Conservation (phyloP, 2,113 vertebrate genomes). For the Ailurus styani region DNA sequence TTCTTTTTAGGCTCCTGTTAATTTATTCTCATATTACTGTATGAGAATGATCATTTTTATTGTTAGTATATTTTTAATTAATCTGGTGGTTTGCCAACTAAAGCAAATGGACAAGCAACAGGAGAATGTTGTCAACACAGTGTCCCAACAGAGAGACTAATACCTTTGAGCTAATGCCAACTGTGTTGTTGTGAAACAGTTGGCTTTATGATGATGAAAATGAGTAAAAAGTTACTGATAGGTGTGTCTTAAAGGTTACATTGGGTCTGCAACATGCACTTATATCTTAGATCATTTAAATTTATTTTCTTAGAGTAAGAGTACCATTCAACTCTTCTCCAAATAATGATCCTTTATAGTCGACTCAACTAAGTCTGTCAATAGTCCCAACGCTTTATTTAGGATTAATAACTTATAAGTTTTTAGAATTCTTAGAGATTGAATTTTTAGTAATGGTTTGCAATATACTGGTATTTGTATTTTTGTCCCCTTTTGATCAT, state of each 20-base stretch:
- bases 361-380: background rate
- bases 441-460: background rate
- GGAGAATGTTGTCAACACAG: constrained; percentile 45
- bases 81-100: background rate
- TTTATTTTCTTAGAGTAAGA: background rate
- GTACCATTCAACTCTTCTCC: background rate
- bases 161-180: constrained; percentile 14
- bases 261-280: background rate
- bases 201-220: background rate
- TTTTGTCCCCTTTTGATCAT: background rate
- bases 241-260: background rate
- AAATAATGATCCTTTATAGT: background rate
- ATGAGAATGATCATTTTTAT: background rate
- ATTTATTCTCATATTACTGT: background rate
- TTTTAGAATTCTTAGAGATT: background rate
- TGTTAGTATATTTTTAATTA: background rate
- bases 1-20: background rate
- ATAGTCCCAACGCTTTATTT: background rate
- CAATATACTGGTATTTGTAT: background rate
- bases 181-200: background rate
- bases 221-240: background rate
- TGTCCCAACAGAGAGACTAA: constrained; percentile 45
- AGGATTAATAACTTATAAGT: background rate
- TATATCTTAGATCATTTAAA: background rate
- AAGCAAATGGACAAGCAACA: constrained; percentile 63